A percentile compares a stretch with the other conserved stretches of the same genome.
These are phyloP conservation scores for Agonopterix arenella DNA, from an alignment of 2,888 invertebrate species.

Conservation along the genomic window DNA sequence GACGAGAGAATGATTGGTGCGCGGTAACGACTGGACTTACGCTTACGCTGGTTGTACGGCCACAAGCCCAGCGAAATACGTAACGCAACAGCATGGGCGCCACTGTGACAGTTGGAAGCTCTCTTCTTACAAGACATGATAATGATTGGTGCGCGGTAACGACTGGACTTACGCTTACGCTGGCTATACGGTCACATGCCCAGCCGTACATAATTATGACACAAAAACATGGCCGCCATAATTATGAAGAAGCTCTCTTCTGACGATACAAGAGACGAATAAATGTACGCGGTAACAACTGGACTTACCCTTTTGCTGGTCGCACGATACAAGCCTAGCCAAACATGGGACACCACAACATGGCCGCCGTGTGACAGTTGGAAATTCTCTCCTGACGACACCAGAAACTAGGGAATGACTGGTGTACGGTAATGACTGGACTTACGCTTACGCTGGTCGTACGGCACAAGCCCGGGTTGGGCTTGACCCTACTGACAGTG, in stretches of 20 bases:
- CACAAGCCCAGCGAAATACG: slow-evolving; percentile 18
- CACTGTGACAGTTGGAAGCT: slow-evolving; percentile 62
- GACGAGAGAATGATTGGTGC: slow-evolving; percentile 70
- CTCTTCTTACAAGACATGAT: slow-evolving; percentile 47
- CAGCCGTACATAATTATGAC: slow-evolving; percentile 11
- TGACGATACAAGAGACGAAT: slow-evolving; percentile 33
- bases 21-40: slow-evolving; percentile 51
- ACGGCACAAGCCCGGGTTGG: too few species aligned
- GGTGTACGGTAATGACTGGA: slow-evolving; percentile 57
- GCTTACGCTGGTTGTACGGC: slow-evolving; percentile 17
- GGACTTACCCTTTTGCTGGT: slow-evolving; percentile 1
- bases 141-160: slow-evolving; percentile 67
- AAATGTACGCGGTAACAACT: slow-evolving; percentile 64
- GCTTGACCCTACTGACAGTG: too few species aligned
- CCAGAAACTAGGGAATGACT: slow-evolving; percentile 74
- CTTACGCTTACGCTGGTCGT: slow-evolving; percentile 15
- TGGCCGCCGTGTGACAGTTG: slow-evolving; percentile 53
- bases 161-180: slow-evolving; percentile 33
- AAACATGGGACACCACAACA: too few species aligned
- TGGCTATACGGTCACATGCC: slow-evolving; percentile 20
- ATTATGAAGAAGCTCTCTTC: too few species aligned
- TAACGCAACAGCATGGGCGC: too few species aligned
- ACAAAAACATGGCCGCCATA: too few species aligned
- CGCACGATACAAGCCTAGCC: too few species aligned
- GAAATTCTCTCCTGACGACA: slow-evolving; percentile 37